Percentiles rank a stretch among this genome's conserved stretches.
These are phyloP conservation scores for Boloria euphrosyne DNA, from an alignment of 2,888 invertebrate species.

Conservation along the genomic window DNA sequence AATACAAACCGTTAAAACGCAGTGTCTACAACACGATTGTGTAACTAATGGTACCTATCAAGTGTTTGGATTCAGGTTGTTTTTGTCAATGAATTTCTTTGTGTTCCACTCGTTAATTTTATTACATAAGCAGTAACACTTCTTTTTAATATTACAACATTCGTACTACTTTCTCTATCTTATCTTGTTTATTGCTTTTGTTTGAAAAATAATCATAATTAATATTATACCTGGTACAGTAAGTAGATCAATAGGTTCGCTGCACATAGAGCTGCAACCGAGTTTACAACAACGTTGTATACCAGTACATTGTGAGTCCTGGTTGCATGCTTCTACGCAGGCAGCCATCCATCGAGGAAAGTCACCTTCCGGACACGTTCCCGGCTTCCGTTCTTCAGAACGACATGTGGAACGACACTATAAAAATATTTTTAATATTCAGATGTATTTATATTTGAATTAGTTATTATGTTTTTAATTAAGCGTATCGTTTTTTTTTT, in stretches of 20 bases:
- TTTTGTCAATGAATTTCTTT: constrained; percentile 8
- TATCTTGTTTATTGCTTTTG: not conserved
- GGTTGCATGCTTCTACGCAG: constrained; percentile 82
- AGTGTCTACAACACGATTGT: not conserved
- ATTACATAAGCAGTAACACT: not conserved
- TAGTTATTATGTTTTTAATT: not conserved
- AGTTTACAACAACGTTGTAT: constrained; percentile 87
- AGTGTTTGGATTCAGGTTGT: not conserved
- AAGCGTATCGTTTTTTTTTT: not conserved
- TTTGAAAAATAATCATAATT: not conserved
- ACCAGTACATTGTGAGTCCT: constrained; percentile 87
- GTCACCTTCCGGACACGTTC: constrained; percentile 68
- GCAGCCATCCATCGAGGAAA: constrained; percentile 82
- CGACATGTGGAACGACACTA: constrained; percentile 84
- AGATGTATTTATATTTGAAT: not conserved
- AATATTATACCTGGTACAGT: constrained; percentile 78
- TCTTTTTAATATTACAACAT: not conserved
- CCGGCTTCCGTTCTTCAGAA: constrained; percentile 70
- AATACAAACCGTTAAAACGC: not conserved
- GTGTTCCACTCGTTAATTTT: not conserved
- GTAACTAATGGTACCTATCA: not conserved
- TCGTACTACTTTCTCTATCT: constrained; percentile 1
- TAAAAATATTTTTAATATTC: constrained; percentile 6
- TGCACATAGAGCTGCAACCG: constrained; percentile 86
- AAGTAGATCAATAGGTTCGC: constrained; percentile 83